These are phyloP conservation scores for Hydrolagus affinis DNA, from an alignment of 2,113 vertebrate genomes.

Conservation along the genomic window DNA sequence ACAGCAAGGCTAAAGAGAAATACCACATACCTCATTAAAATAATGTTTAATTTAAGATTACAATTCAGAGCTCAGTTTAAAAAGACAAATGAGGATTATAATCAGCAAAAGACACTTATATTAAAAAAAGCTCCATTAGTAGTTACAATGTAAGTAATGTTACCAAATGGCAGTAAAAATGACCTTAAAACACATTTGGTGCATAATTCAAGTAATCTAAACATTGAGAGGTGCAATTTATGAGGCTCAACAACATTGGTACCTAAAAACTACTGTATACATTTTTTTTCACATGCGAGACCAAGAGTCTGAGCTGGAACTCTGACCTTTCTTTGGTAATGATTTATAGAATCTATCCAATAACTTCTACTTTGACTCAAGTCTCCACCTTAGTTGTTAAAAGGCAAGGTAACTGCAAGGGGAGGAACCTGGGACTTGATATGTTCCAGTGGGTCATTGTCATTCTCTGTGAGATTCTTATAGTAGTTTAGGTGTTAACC, in stretches of 20 bases:
- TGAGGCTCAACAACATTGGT: neutral
- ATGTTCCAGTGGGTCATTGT: neutral
- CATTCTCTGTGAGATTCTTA: neutral
- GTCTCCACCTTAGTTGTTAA: neutral
- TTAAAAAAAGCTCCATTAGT: neutral
- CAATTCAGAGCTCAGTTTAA: neutral
- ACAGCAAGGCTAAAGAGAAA: slow-evolving; percentile 20
- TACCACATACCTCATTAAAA: neutral
- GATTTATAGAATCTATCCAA: neutral
- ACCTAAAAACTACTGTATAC: neutral
- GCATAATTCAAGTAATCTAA: neutral
- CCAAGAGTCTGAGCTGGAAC: neutral
- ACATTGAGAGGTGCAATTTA: neutral
- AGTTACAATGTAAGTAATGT: neutral
- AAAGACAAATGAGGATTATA: neutral
- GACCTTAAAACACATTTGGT: neutral
- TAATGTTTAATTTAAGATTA: neutral
- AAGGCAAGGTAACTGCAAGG: neutral
- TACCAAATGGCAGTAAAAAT: neutral
- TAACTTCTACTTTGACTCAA: neutral
- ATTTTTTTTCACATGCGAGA: neutral
- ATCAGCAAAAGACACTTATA: neutral
- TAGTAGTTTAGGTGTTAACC: neutral
- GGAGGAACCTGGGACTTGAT: neutral
- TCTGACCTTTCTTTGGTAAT: too few relatives aligned